phyloP scores from a whole-genome alignment of 2,113 vertebrate species.

The Heloderma charlesbogerti region DNA sequence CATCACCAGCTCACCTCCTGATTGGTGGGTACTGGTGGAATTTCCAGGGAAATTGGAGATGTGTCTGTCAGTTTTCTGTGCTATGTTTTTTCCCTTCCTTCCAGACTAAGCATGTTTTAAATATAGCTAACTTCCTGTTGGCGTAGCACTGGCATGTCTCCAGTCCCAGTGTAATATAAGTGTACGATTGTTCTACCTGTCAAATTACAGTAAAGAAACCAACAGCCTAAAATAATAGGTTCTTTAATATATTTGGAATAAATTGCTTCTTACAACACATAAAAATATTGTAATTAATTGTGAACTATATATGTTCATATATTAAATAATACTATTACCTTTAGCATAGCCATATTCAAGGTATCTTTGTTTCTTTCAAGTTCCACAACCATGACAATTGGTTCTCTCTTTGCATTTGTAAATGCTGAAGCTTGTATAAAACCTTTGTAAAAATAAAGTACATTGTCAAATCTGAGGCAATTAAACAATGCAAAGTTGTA shows the following conservation, averaged over 20 bases:
- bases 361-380: constrained; percentile 58
- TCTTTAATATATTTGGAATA: neutral
- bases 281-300: constrained; percentile 20
- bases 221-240: neutral
- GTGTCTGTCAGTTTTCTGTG: too few species aligned
- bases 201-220: constrained; percentile 1
- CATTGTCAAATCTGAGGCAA: neutral
- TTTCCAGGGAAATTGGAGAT: too few species aligned
- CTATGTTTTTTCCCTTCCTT: too few species aligned
- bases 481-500: neutral
- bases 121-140: neutral
- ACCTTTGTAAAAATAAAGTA: constrained; percentile 50
- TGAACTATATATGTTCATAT: constrained; percentile 9
- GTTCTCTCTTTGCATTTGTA: constrained; percentile 44
- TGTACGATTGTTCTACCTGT: neutral
- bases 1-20: too few species aligned
- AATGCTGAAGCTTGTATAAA: constrained; percentile 59
- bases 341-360: constrained; percentile 65
- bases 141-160: neutral
- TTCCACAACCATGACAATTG: constrained; percentile 14
- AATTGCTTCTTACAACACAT: neutral
- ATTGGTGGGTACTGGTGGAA: too few species aligned
- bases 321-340: constrained; percentile 69
- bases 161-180: neutral
- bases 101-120: neutral